Percentiles rank a stretch among this genome's conserved stretches.
Evolutionary conservation across 2,888 invertebrate genomes (phyloP).

Genomic region (Carterocephalus palaemon): DNA sequence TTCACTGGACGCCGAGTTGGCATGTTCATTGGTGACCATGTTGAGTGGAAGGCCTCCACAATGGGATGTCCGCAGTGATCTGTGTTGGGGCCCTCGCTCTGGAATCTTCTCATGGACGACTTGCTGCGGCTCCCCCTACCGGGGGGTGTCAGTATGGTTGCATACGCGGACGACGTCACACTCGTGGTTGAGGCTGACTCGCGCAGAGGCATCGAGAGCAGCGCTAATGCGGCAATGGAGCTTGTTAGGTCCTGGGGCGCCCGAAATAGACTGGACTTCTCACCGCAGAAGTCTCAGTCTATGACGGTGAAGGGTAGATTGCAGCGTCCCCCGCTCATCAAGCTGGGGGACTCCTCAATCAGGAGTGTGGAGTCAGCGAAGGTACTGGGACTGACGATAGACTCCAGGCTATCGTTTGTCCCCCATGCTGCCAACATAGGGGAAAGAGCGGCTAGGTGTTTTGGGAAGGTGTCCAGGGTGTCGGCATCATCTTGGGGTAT

Average conservation of each 20-base stretch:
- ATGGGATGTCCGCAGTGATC: constrained; percentile 28
- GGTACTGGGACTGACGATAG: constrained; percentile 28
- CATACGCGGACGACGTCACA: constrained; percentile 7
- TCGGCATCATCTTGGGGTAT: constrained; percentile 37
- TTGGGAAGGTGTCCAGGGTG: constrained; percentile 31
- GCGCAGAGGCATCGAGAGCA: constrained; percentile 1
- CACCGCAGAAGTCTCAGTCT: constrained; percentile 28
- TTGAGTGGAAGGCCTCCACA: constrained; percentile 26
- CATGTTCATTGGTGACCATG: constrained; percentile 20
- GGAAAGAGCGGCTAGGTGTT: constrained; percentile 21
- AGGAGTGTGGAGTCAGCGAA: neutral
- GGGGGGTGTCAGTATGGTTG: constrained; percentile 4
- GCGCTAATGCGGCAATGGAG: neutral
- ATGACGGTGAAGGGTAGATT: constrained; percentile 29
- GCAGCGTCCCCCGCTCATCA: constrained; percentile 16
- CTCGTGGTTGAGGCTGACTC: constrained; percentile 5
- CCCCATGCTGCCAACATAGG: constrained; percentile 22
- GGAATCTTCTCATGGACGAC: constrained; percentile 22
- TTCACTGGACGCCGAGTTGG: constrained; percentile 27
- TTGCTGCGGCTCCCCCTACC: constrained; percentile 9
- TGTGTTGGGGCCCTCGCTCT: constrained; percentile 20
- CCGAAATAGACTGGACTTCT: constrained; percentile 30
- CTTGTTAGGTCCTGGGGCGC: neutral
- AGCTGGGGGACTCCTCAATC: constrained; percentile 22
- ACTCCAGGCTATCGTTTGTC: constrained; percentile 24